These are phyloP conservation scores for Megalops atlanticus DNA, from an alignment of 2,113 vertebrate genomes.

Conservation along the genomic window DNA sequence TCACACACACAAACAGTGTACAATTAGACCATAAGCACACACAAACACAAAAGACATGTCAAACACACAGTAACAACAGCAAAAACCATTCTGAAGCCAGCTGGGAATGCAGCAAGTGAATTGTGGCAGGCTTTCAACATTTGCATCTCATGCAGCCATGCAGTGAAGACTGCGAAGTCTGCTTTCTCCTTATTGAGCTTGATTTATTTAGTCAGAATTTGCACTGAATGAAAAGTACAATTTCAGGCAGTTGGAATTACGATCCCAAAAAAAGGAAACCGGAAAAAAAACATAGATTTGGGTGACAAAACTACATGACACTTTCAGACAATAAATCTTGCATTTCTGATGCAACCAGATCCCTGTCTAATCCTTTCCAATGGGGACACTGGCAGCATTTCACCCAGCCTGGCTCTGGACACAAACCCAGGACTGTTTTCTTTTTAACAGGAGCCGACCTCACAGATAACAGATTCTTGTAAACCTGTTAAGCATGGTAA, in stretches of 20 bases:
- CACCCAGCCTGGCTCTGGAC: background rate
- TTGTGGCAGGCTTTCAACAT: background rate
- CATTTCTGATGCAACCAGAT: background rate
- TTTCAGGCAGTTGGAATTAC: background rate
- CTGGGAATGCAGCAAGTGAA: background rate
- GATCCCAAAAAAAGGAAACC: background rate
- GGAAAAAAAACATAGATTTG: background rate
- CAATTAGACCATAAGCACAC: background rate
- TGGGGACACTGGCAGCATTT: background rate
- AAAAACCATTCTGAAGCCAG: background rate
- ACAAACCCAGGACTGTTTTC: too few species aligned
- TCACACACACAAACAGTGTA: slow-evolving; percentile 3
- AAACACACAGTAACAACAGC: background rate
- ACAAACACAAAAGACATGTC: slow-evolving; percentile 17
- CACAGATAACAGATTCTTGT: too few species aligned
- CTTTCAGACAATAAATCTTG: background rate
- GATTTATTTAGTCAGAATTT: background rate
- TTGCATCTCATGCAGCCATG: background rate
- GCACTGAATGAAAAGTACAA: background rate
- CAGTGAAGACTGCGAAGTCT: background rate
- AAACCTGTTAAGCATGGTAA: too few species aligned
- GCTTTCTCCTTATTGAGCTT: background rate
- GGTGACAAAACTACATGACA: background rate
- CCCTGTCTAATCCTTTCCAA: background rate
- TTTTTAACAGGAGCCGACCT: too few species aligned